Conservation (phyloP, 2,113 vertebrate species). For the Heterotis niloticus region DNA sequence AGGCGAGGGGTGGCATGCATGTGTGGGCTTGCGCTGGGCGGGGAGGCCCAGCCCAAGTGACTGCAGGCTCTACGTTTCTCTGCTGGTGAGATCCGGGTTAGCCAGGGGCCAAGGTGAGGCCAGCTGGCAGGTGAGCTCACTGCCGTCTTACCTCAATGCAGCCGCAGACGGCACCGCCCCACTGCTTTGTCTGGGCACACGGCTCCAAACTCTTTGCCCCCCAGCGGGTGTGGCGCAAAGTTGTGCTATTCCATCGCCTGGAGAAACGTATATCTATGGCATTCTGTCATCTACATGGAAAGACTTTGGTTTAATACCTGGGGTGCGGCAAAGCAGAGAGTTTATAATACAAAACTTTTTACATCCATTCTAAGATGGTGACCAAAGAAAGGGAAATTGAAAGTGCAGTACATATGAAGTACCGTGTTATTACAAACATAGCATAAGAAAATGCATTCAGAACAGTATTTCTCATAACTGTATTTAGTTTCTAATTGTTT, state of each 20-base stretch:
- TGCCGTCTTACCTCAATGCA: neutral
- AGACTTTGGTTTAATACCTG: neutral
- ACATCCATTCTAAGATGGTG: neutral
- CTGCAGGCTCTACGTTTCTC: neutral
- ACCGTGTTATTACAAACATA: neutral
- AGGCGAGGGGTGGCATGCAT: neutral
- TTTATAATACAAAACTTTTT: neutral
- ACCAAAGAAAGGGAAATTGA: neutral
- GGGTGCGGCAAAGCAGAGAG: conserved; percentile 2
- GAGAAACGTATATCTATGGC: neutral
- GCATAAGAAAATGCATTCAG: no score
- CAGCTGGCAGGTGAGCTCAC: neutral
- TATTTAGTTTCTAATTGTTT: no score
- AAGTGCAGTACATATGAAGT: neutral
- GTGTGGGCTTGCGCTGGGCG: neutral
- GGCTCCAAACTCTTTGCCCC: neutral
- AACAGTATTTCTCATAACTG: no score
- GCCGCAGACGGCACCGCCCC: conserved; percentile 8
- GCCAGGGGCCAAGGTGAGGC: neutral
- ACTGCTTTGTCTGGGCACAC: neutral
- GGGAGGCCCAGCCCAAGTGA: neutral
- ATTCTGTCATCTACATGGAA: neutral
- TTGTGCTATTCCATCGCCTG: conserved; percentile 4
- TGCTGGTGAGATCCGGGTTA: neutral
- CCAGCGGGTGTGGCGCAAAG: neutral